Percentiles rank a stretch among this genome's conserved stretches.
These are phyloP conservation scores for Folsomia candida DNA, from an alignment of 2,888 invertebrate species.

Conservation along the genomic window DNA sequence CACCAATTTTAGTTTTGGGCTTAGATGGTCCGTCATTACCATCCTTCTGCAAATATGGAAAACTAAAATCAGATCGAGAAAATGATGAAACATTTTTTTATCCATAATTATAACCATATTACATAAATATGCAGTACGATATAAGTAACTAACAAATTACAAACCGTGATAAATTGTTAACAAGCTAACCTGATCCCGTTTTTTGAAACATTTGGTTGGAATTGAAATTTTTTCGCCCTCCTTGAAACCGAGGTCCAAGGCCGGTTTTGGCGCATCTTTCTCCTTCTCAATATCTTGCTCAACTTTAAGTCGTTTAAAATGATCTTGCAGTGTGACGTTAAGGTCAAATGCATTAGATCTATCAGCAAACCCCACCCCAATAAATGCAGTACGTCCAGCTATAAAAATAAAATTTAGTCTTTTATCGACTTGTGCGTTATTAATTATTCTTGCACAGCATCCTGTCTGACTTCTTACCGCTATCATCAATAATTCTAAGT, in stretches of 20 bases:
- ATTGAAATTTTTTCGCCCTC: conserved; percentile 98
- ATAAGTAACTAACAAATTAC: no score
- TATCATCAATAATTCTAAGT: conserved; percentile 88
- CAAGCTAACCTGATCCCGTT: neutral
- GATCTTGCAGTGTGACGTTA: conserved; percentile 96
- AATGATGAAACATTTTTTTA: no score
- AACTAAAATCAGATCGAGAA: no score
- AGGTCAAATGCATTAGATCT: conserved; percentile 98
- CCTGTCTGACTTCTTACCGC: conserved; percentile 71
- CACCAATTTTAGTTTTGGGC: conserved; percentile 62
- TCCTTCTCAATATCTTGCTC: conserved; percentile 68
- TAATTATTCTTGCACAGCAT: no score
- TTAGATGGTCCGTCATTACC: conserved; percentile 71
- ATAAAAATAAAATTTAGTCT: neutral
- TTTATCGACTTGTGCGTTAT: neutral
- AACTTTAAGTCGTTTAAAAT: conserved; percentile 90
- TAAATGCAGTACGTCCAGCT: conserved; percentile 80
- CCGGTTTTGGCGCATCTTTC: conserved; percentile 68
- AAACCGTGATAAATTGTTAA: no score
- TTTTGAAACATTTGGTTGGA: neutral
- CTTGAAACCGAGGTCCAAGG: conserved; percentile 94
- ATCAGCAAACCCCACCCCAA: conserved; percentile 96
- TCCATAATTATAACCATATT: no score
- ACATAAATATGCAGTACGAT: no score
- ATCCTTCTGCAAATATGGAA: conserved; percentile 93